Evolutionary conservation across 2,113 vertebrate species (phyloP), one percentile per base, ranked within the genome.

Genomic region (Cheirogaleus medius): DNA sequence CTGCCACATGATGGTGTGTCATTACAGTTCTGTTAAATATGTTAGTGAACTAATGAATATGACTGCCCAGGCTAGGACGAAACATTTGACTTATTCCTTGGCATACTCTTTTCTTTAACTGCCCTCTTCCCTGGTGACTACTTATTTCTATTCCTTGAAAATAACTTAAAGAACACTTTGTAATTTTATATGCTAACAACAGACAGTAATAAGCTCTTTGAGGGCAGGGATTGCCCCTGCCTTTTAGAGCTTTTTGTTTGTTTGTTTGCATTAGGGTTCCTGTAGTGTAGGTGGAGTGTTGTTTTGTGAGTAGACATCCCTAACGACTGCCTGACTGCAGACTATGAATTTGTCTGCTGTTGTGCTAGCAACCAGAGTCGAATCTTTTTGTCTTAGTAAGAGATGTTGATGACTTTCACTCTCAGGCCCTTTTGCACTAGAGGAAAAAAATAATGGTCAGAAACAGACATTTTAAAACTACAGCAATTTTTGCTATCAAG

Each of bases 351-450:
- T 91, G 39, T 81, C 60, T 84, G 4, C 86, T 42, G 73, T 85
- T 97, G 77, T 92, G 91, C 74, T 94, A 94, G 97, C 93, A 96
- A 96, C 96, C 34, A 87, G 3, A 68, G 32, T 88, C 20, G 85
- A 81, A 83, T 94, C 93, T 91, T 97, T 97, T 98, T 97, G 93
- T 96, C 86, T 93, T 95, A 87, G 92, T 95, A 88, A 97, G 96
- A 87, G 56, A 91, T 97, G 86, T 76, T 97, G 95, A 96, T 97
- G 90, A 98, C 95, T 88, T 63, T 94, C 56, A 80, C 63, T 87
- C 82, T 95, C 64, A 89, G 56, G 60, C 69, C 63, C 25, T 89
- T 94, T 58, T 96, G n/a, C 74, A 95, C 78, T 80, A 84, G 44
- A 92, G 81, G 87, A 58, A 95, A 94, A 94, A 97, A 98, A 87